Evolutionary conservation across 2,888 invertebrate genomes (phyloP), one percentile per base, ranked within the genome.

Genomic region (Drosophila algonquin): DNA sequence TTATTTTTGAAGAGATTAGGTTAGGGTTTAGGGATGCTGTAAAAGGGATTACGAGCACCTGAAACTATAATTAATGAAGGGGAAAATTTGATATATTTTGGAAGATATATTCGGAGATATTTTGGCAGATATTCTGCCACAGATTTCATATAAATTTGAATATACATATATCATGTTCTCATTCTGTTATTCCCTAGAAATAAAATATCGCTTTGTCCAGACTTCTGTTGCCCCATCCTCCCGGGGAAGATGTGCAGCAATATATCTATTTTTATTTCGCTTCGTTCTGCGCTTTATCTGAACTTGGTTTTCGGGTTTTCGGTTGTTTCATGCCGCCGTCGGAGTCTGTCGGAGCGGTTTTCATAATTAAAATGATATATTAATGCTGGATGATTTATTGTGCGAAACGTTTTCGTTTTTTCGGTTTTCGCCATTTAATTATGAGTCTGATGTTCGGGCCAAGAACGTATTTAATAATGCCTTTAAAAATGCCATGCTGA

Each of bases 361-460:
- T 35, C 61, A 47, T 74, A 70, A 74, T 79, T 79, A 74, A 79
- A 70, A 73, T 82, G 75, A 81, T 77, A 71, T 68, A 81, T 75
- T 72, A 65, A 58, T 53, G 55, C 21, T 14, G 14, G 35, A 45
- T 81, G 78, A 86, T 86, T 86, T 63, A 81, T 80, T 73, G 63
- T 77, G 78, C 52, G 61, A 75, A 73, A 63, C 77, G 53, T 51
- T 61, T 70, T 50, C 35, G 35, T 35, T 35, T 35, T 32, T 32
- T 35, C 56, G 53, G 48, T 24, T 65, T 68, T 68, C 16, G 56
- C 30, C 56, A 54, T n/a, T 73, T 76, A 45, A 63, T 54, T 61
- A 56, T 67, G 35, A 55, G 40, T 30, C 18, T 62, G 40, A 57
- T 54, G 67, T 63, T 70, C 32, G 58, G 53, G 61, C 72, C 73